phyloP scores from a whole-genome alignment of 2,888 invertebrate genomes.

The Tachystola acroxantha region DNA sequence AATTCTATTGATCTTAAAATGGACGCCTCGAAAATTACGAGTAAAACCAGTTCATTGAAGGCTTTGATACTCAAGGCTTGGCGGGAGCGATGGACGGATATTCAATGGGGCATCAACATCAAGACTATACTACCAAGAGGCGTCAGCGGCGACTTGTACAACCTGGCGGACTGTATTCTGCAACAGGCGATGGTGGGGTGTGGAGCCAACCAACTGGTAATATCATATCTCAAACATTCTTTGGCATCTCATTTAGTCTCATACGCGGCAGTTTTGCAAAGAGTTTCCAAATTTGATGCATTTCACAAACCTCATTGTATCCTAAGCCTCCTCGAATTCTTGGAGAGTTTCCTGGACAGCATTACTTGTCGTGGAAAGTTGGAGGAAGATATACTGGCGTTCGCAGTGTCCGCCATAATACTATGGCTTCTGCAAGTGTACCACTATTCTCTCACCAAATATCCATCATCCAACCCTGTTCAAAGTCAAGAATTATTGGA shows the following conservation, averaged over 20 bases:
- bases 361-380: conserved; percentile 87
- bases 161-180: conserved; percentile 93
- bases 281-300: conserved; percentile 93
- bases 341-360: conserved; percentile 83
- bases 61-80: conserved; percentile 91
- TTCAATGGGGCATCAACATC: conserved; percentile 97
- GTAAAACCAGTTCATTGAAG: conserved; percentile 89
- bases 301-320: conserved; percentile 93
- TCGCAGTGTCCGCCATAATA: conserved; percentile 88
- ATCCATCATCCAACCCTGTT: conserved; percentile 63
- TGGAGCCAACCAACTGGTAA: conserved; percentile 92
- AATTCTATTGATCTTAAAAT: too few species aligned
- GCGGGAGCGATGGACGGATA: conserved; percentile 96
- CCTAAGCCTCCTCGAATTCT: conserved; percentile 89
- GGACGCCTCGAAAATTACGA: conserved; percentile 88
- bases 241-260: conserved; percentile 94
- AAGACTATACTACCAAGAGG: conserved; percentile 93
- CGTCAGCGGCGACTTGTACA: conserved; percentile 96
- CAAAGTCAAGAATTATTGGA: conserved; percentile 81
- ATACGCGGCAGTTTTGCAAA: conserved; percentile 91
- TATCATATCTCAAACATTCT: conserved; percentile 95
- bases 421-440: conserved; percentile 90
- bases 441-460: conserved; percentile 66
- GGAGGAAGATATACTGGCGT: conserved; percentile 91
- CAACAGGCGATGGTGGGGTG: conserved; percentile 96